These are phyloP conservation scores for Drosophila pseudoobscura DNA, from an alignment of 1,140 invertebrate species.

Conservation along the genomic window DNA sequence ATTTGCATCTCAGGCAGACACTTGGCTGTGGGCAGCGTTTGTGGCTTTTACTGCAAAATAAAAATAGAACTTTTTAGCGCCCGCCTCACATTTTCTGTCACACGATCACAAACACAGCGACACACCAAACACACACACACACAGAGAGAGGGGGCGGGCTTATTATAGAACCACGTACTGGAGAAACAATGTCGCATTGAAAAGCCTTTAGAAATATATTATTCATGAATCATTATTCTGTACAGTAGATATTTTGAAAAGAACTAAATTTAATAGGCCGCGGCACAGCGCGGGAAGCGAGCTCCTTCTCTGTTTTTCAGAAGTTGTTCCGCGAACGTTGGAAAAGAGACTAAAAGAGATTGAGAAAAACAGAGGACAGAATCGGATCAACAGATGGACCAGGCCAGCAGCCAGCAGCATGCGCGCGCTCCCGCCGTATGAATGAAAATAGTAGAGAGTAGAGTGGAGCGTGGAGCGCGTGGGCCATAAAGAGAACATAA, in stretches of 20 bases:
- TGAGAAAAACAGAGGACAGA: slow-evolving; percentile 47
- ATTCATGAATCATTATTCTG: slow-evolving; percentile 41
- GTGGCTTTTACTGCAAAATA: slow-evolving; percentile 73
- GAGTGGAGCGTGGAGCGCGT: slow-evolving; percentile 13
- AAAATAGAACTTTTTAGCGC: slow-evolving; percentile 77
- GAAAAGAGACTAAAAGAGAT: slow-evolving; percentile 76
- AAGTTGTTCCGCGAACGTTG: slow-evolving; percentile 73
- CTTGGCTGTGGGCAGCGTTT: slow-evolving; percentile 43
- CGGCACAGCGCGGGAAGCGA: slow-evolving; percentile 60
- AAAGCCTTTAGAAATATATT: slow-evolving; percentile 30
- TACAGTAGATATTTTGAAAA: slow-evolving; percentile 27
- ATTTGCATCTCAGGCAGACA: slow-evolving; percentile 67
- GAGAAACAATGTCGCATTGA: slow-evolving; percentile 27
- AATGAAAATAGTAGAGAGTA: slow-evolving; percentile 32
- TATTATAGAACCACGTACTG: slow-evolving; percentile 59
- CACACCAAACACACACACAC: slow-evolving; percentile 24
- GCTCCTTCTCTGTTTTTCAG: slow-evolving; percentile 34
- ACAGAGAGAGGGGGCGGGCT: slow-evolving; percentile 39
- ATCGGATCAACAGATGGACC: slow-evolving; percentile 38
- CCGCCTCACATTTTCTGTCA: slow-evolving; percentile 69
- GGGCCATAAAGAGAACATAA: slow-evolving; percentile 10
- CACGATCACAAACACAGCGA: slow-evolving; percentile 37
- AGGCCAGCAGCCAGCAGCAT: slow-evolving; percentile 2
- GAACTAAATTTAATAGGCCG: slow-evolving; percentile 22
- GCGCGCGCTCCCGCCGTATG: slow-evolving; percentile 20